phyloP scores from a whole-genome alignment of 1,140 invertebrate genomes.

The Helicoverpa armigera region DNA sequence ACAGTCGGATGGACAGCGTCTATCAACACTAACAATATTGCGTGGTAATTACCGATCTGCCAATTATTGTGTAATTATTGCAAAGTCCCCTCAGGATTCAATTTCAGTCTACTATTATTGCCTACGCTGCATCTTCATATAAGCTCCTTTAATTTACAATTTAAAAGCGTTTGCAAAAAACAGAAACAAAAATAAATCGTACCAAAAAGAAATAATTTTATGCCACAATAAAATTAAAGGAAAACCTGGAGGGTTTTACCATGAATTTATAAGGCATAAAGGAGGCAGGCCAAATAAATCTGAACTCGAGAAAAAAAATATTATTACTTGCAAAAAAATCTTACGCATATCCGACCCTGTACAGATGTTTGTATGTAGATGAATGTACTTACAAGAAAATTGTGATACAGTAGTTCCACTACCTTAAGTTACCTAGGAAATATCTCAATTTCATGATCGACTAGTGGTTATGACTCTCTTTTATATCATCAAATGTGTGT shows the following conservation, averaged over 20 bases:
- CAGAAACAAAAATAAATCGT: not conserved
- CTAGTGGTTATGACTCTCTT: too few species aligned
- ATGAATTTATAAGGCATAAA: conserved; percentile 45
- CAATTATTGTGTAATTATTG: not conserved
- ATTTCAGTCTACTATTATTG: too few species aligned
- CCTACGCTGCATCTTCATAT: too few species aligned
- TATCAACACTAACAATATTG: not conserved
- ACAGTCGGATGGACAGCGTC: conserved; percentile 2
- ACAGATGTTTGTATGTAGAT: conserved; percentile 55
- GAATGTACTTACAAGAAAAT: not conserved
- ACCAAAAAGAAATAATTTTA: not conserved
- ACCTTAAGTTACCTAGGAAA: too few species aligned
- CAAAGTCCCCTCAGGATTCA: conserved; percentile 3
- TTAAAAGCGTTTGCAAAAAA: too few species aligned
- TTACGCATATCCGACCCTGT: conserved; percentile 46
- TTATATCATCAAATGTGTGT: too few species aligned
- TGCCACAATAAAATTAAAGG: conserved; percentile 26
- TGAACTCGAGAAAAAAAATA: conserved; percentile 57
- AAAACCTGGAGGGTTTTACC: conserved; percentile 30
- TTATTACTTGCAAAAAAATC: conserved; percentile 45
- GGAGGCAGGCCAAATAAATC: conserved; percentile 41
- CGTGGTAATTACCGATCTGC: conserved; percentile 18
- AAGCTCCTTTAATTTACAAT: too few species aligned
- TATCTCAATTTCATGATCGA: too few species aligned
- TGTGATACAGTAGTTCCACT: not conserved